These are phyloP conservation scores for Torymus tubicola DNA, from an alignment of 2,888 invertebrate species.

Conservation along the genomic window DNA sequence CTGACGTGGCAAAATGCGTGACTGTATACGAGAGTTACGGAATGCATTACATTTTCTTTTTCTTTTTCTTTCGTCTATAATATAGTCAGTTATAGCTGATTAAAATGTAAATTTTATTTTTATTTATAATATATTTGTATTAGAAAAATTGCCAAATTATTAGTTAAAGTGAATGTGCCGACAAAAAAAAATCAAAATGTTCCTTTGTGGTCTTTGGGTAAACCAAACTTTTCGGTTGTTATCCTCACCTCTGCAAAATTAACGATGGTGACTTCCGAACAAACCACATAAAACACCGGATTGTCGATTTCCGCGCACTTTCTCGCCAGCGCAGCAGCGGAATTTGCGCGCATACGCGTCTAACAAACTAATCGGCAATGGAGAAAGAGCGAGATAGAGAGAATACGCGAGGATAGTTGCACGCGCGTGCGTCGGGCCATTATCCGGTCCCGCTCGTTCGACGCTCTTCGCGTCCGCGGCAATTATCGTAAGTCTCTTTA, in stretches of 20 bases:
- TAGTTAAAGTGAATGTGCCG: too few species aligned
- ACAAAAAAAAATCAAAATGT: too few species aligned
- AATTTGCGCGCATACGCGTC: neutral
- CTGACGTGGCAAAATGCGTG: neutral
- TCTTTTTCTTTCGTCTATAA: too few species aligned
- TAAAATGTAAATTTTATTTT: too few species aligned
- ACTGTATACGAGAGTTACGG: too few species aligned
- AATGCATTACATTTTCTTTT: too few species aligned
- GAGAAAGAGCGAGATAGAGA: neutral
- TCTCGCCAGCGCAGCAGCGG: neutral
- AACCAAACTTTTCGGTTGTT: too few species aligned
- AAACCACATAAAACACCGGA: constrained; percentile 40
- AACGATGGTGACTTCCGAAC: constrained; percentile 4
- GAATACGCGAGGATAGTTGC: neutral
- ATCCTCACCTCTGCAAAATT: neutral
- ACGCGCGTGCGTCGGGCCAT: neutral
- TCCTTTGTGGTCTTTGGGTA: too few species aligned
- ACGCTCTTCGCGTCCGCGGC: constrained; percentile 52
- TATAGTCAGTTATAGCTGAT: too few species aligned
- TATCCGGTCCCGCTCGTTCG: constrained; percentile 11
- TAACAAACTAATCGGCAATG: neutral
- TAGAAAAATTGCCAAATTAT: too few species aligned
- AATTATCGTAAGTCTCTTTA: constrained; percentile 72
- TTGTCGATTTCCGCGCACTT: constrained; percentile 19
- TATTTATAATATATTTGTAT: too few species aligned